These are phyloP conservation scores for Psophia crepitans DNA, from an alignment of 2,113 vertebrate species.

Conservation along the genomic window DNA sequence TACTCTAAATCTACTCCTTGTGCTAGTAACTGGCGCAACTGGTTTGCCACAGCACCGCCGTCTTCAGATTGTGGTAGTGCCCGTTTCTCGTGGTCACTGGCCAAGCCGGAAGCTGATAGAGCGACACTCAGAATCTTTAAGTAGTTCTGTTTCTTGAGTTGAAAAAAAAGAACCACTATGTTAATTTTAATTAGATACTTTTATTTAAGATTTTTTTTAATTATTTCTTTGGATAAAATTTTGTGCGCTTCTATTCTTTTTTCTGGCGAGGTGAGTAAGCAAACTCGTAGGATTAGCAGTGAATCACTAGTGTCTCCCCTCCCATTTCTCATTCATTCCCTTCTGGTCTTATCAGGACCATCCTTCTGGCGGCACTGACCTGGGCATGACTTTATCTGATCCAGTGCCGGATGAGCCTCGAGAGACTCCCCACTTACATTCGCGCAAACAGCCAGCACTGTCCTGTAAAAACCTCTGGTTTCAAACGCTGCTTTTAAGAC, in stretches of 20 bases:
- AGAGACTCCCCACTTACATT: background rate
- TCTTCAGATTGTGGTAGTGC: background rate
- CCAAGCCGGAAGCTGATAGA: background rate
- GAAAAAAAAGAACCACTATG: background rate
- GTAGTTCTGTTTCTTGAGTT: background rate
- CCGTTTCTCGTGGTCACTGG: background rate
- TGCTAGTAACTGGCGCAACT: conserved; percentile 30
- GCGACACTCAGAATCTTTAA: background rate
- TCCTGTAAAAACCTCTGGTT: background rate
- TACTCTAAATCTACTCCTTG: conserved; percentile 57
- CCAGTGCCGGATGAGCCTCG: background rate
- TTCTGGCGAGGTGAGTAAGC: background rate
- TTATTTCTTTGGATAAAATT: background rate
- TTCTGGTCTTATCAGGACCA: background rate
- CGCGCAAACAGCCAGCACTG: background rate
- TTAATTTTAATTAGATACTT: background rate
- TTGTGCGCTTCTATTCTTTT: background rate
- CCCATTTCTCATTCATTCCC: background rate
- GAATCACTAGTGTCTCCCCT: background rate
- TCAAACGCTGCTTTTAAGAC: background rate
- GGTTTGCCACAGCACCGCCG: conserved; percentile 19
- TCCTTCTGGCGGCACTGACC: background rate
- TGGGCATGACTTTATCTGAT: background rate
- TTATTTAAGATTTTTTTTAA: background rate
- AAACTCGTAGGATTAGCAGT: background rate